Conservation (phyloP, 2,888 invertebrate species). For the Opisthograptis luteolata region DNA sequence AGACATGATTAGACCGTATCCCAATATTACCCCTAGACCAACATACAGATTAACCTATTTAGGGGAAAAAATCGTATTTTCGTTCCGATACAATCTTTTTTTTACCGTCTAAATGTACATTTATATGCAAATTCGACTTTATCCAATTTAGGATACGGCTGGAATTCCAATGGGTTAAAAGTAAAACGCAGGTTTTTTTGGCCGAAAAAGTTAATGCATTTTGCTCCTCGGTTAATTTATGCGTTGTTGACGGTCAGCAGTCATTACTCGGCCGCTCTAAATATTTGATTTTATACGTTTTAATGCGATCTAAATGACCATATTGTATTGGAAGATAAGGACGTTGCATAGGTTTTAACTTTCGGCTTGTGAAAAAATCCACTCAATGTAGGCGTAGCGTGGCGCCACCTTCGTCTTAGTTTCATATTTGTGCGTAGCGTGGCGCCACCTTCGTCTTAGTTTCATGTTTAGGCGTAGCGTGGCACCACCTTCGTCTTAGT, state of each 20-base stretch:
- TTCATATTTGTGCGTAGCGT: too few relatives aligned
- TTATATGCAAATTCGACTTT: constrained; percentile 39
- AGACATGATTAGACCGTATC: constrained; percentile 25
- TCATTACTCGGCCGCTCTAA: constrained; percentile 28
- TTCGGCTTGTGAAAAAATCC: too few relatives aligned
- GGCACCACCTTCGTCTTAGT: too few relatives aligned
- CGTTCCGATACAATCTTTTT: constrained; percentile 42
- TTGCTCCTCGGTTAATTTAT: constrained; percentile 45
- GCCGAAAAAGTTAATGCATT: constrained; percentile 25
- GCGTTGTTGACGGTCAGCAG: constrained; percentile 40
- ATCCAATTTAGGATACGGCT: constrained; percentile 35
- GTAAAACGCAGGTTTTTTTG: constrained; percentile 13
- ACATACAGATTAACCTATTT: constrained; percentile 39
- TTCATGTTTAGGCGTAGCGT: too few relatives aligned
- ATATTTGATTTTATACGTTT: constrained; percentile 17
- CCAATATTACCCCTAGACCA: constrained; percentile 34
- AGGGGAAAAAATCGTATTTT: constrained; percentile 39
- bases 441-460: too few relatives aligned
- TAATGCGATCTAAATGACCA: too few relatives aligned
- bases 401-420: too few relatives aligned
- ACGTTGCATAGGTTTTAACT: too few relatives aligned
- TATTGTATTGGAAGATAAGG: too few relatives aligned
- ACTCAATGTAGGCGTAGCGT: too few relatives aligned
- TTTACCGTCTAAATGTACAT: constrained; percentile 34
- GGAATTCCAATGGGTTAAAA: constrained; percentile 33